Evolutionary conservation across 2,888 invertebrate species (phyloP), one percentile per base, ranked within the genome.

Genomic region (Apodemia duryi): DNA sequence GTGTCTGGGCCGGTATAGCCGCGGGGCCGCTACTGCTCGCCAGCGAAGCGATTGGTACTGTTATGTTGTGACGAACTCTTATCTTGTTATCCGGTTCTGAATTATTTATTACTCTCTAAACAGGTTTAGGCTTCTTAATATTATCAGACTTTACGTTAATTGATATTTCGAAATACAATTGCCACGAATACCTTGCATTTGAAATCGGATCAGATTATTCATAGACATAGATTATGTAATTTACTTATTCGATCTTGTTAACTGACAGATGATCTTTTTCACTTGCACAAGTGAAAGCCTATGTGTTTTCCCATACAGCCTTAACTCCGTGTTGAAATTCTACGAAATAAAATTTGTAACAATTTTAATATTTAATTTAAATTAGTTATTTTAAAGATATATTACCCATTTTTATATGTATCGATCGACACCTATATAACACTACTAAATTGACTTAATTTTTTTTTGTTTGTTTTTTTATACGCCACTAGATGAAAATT

Each of bases 21-120:
- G 72, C 75, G 76, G 79, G 81, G 73, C 71, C 74, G 87, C 86
- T 83, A 82, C 86, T 79, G 83, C 77, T 75, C 76, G 75, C 76
- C 79, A 46, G 77, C 84, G 86, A 86, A 86, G 85, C 81, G 84
- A 84, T 87, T 86, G 86, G 82, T 85, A 84, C 88, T 82, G 85
- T 86, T 88, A 85, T 84, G 83, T 84, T 86, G 83, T 86, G 86
- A 86, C 85, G 82, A 60, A 60, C 60, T 51, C 54, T 60, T 60
- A 64, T 64, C 60, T 64, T n/a, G 64, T 64, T 64, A 61, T 64
- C 60, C 60, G 64, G 29, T 60, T 46, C 61, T 60, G 60, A 35
- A 60, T 60, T 60, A 60, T 64, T 64, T 46, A 43, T 64, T 61
- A 64, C 49, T 49, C 35, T 49, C 57, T 60, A 49, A 60, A 60